Evolutionary conservation across 2,888 invertebrate genomes (phyloP).

Genomic region (Trichopria drosophilae): DNA sequence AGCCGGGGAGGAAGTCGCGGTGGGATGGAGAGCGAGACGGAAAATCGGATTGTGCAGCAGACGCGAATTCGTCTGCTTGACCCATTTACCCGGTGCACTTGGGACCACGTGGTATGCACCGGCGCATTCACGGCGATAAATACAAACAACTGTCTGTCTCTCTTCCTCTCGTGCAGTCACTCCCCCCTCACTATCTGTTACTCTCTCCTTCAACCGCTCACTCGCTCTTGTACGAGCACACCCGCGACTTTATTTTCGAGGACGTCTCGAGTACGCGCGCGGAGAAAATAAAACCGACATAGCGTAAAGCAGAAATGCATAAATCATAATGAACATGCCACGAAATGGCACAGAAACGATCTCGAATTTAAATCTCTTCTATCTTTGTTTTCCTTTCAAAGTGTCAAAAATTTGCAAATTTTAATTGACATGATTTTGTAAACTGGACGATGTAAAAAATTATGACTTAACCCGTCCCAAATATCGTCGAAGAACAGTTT

Average conservation of each 20-base stretch:
- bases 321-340: conserved; percentile 2
- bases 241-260: conserved; percentile 27
- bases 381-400: conserved; percentile 5
- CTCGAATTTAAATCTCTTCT: conserved; percentile 6
- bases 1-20: conserved; percentile 12
- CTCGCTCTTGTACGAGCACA: conserved; percentile 23
- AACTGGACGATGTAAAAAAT: too few species aligned
- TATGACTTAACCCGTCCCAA: too few species aligned
- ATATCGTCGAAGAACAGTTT: too few species aligned
- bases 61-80: conserved; percentile 41
- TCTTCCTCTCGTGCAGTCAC: too few species aligned
- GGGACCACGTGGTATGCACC: too few species aligned
- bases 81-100: conserved; percentile 56
- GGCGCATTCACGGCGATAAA: conserved; percentile 23
- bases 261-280: conserved; percentile 4
- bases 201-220: too few species aligned
- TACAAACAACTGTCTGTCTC: too few species aligned
- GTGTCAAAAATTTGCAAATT: too few species aligned
- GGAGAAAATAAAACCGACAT: conserved; percentile 9
- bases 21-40: not conserved
- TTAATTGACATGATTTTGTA: too few species aligned
- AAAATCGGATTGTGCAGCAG: not conserved
- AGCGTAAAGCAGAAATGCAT: not conserved
- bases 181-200: too few species aligned
- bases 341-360: not conserved